Evolutionary conservation across 2,113 vertebrate species (phyloP).

Genomic region (Megaceryle torquata): DNA sequence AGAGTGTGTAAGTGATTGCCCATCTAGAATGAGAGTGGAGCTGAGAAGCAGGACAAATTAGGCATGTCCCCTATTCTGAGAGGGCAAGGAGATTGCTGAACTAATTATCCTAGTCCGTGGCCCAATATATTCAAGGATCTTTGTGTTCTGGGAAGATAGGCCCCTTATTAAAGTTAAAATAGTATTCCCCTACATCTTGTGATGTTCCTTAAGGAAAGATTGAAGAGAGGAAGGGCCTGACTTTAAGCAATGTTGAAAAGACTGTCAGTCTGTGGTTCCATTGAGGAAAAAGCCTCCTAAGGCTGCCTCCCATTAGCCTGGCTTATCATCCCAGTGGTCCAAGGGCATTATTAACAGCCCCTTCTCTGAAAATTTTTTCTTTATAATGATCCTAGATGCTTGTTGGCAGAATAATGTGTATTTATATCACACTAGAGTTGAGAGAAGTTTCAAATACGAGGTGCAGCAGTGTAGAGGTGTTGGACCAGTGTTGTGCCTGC

Average conservation of each 20-base stretch:
- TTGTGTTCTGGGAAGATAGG: not conserved
- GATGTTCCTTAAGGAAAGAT: not conserved
- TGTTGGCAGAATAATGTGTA: not conserved
- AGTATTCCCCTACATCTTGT: not conserved
- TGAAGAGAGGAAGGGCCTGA: not conserved
- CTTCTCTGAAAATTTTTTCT: not conserved
- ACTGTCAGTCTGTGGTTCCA: not conserved
- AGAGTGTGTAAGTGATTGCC: not conserved
- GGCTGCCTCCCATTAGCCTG: not conserved
- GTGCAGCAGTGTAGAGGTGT: not conserved
- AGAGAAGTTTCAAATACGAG: not conserved
- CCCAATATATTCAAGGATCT: not conserved
- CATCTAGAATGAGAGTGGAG: not conserved
- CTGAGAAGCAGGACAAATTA: not conserved
- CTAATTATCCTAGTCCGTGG: not conserved
- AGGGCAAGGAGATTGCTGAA: not conserved
- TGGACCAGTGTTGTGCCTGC: not conserved
- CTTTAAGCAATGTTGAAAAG: not conserved
- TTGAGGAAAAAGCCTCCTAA: not conserved
- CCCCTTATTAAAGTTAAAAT: not conserved
- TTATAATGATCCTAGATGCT: not conserved
- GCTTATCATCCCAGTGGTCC: not conserved
- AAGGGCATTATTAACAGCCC: not conserved
- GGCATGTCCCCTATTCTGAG: not conserved
- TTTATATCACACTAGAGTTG: not conserved